phyloP scores from a whole-genome alignment of 2,797 vertebrate genomes.

The Trematomus bernacchii region DNA sequence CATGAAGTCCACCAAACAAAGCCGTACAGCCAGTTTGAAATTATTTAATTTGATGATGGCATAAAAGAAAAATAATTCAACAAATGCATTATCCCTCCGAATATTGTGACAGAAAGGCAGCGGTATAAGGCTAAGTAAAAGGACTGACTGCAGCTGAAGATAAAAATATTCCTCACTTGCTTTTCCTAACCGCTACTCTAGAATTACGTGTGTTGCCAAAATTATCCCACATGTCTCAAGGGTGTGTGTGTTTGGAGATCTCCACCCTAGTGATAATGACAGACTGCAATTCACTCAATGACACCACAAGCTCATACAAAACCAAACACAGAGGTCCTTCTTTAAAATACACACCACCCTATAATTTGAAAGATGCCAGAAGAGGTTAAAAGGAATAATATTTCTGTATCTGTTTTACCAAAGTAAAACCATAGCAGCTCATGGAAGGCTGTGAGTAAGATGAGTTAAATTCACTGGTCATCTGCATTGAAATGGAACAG shows the following conservation, averaged over 20 bases:
- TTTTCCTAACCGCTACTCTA: slow-evolving; percentile 61
- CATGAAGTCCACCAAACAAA: neutral
- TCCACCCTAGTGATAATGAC: slow-evolving; percentile 79
- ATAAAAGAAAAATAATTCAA: neutral
- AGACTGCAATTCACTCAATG: slow-evolving; percentile 50
- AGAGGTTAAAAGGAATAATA: slow-evolving; percentile 21
- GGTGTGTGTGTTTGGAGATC: slow-evolving; percentile 55
- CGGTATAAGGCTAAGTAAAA: neutral
- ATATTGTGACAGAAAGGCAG: neutral
- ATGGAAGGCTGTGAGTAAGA: slow-evolving; percentile 28
- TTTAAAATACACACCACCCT: slow-evolving; percentile 41
- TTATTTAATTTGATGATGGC: neutral
- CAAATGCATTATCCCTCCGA: neutral
- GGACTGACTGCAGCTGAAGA: slow-evolving; percentile 28
- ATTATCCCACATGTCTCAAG: slow-evolving; percentile 45
- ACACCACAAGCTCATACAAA: slow-evolving; percentile 46
- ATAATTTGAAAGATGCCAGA: slow-evolving; percentile 49
- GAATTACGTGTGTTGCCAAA: slow-evolving; percentile 65
- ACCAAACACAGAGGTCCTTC: slow-evolving; percentile 9
- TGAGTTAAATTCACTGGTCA: slow-evolving; percentile 28
- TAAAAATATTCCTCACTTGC: slow-evolving; percentile 56
- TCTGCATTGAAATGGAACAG: slow-evolving; percentile 29
- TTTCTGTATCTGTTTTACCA: slow-evolving; percentile 19
- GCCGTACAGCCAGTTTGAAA: neutral
- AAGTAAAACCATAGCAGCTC: slow-evolving; percentile 18